phyloP scores from a whole-genome alignment of 2,797 vertebrate species.

The Anolis apletophallus region DNA sequence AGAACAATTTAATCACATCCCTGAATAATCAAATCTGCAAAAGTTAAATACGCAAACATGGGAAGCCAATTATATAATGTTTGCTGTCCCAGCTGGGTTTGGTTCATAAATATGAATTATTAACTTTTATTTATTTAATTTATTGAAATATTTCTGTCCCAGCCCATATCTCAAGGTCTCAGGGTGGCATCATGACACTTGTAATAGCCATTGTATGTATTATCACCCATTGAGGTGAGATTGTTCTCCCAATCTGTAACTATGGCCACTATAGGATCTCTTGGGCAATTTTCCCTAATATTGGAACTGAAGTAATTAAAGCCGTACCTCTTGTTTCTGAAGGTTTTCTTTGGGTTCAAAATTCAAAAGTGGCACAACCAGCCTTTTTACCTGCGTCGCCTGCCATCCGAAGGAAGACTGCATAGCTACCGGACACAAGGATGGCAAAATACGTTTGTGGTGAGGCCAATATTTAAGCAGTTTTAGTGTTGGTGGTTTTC shows the following conservation, averaged over 20 bases:
- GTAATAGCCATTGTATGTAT: not conserved
- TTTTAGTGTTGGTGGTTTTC: not conserved
- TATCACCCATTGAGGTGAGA: not conserved
- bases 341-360: conserved; percentile 85
- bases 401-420: conserved; percentile 94
- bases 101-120: not conserved
- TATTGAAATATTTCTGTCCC: no score
- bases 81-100: not conserved
- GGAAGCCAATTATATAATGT: no score
- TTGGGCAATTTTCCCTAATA: not conserved
- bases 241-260: not conserved
- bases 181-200: no score
- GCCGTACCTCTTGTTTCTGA: conserved; percentile 32
- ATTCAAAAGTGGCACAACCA: conserved; percentile 82
- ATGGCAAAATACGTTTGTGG: conserved; percentile 96
- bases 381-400: conserved; percentile 86
- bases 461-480: conserved; percentile 62
- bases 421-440: conserved; percentile 91
- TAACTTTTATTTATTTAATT: not conserved
- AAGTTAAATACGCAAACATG: no score
- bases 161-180: no score
- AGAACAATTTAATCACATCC: no score
- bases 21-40: no score
- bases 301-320: not conserved
- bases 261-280: not conserved